Evolutionary conservation across 2,113 vertebrate species (phyloP).

Genomic region (Bucco capensis): DNA sequence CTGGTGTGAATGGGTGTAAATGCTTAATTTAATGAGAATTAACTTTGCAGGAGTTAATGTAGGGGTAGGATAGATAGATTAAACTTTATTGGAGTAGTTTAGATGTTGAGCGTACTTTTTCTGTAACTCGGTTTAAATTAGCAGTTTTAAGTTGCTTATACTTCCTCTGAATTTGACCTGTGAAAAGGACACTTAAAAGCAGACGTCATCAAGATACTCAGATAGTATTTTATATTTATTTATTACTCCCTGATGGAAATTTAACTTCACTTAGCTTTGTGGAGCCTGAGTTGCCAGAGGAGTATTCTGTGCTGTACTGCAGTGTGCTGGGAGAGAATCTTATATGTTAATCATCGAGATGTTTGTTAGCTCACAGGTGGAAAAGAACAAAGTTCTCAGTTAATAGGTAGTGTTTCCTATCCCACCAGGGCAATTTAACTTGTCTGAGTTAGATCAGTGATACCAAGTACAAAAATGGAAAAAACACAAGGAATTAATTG

Average conservation of each 20-base stretch:
- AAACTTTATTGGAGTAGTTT: neutral
- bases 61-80: neutral
- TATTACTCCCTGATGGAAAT: neutral
- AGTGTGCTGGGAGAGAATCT: neutral
- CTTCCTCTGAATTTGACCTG: neutral
- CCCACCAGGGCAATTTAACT: neutral
- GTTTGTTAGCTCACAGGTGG: neutral
- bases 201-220: neutral
- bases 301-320: neutral
- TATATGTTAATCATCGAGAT: neutral
- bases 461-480: neutral
- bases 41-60: neutral
- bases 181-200: neutral
- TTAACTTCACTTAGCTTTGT: neutral
- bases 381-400: neutral
- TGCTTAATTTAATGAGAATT: neutral
- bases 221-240: neutral
- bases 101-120: neutral
- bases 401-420: neutral
- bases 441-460: neutral
- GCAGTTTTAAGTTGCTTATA: neutral
- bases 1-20: neutral
- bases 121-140: neutral
- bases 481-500: neutral
- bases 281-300: accelerated